Percentiles rank a stretch among this genome's conserved stretches.
Evolutionary conservation across 2,113 vertebrate genomes (phyloP).

Genomic region (Axis porcinus): DNA sequence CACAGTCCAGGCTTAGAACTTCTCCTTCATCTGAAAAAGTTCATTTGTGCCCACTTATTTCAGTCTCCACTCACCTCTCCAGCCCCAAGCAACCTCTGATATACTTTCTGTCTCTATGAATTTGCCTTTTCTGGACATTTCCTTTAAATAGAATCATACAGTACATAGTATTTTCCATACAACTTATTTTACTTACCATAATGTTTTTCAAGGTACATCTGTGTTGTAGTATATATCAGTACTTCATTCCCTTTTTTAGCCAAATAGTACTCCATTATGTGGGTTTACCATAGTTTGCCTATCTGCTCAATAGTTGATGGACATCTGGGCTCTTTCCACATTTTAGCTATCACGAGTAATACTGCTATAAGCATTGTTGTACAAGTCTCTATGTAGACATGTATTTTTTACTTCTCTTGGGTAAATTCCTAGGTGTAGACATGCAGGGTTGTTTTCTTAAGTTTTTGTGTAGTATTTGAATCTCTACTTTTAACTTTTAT

Average conservation of each 20-base stretch:
- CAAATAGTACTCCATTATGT: background rate
- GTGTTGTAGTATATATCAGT: background rate
- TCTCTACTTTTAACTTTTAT: conserved; percentile 22
- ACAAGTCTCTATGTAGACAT: background rate
- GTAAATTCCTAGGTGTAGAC: background rate
- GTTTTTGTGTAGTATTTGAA: background rate
- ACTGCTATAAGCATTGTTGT: background rate
- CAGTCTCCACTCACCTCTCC: background rate
- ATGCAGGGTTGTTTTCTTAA: background rate
- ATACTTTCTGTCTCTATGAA: background rate
- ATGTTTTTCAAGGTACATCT: background rate
- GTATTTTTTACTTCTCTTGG: background rate
- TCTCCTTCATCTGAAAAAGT: background rate
- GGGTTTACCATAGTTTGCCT: background rate
- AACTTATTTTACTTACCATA: background rate
- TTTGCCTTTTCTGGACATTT: background rate
- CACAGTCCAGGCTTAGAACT: background rate
- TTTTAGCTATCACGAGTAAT: background rate
- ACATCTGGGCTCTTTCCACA: background rate
- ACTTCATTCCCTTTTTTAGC: background rate
- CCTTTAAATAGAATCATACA: background rate
- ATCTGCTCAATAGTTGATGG: background rate
- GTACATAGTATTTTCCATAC: background rate
- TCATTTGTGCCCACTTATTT: background rate
- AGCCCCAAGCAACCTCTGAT: background rate